Evolutionary conservation across 2,888 invertebrate genomes (phyloP).

Genomic region (Drosophila multiciliata): DNA sequence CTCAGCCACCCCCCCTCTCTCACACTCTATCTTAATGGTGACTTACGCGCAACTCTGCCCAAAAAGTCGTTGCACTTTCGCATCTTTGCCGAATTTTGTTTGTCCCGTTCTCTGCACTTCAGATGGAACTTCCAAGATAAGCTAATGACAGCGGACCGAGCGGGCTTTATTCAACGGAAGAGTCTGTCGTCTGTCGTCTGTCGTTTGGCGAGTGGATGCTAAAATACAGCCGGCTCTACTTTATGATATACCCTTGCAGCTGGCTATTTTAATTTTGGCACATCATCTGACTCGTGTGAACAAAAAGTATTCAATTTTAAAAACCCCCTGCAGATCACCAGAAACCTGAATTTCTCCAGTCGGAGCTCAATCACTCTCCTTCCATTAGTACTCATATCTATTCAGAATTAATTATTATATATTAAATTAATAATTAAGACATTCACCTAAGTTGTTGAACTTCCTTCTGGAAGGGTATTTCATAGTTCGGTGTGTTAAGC

Average conservation of each 20-base stretch:
- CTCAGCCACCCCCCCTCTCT: background rate
- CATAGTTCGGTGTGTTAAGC: background rate
- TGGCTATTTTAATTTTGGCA: background rate
- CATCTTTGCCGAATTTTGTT: conserved; percentile 49
- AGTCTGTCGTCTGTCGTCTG: background rate
- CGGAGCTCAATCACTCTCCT: background rate
- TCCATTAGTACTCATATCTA: too few relatives aligned
- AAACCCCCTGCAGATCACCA: background rate
- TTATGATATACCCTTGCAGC: background rate
- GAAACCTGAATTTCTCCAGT: too few relatives aligned
- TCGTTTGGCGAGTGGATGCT: conserved; percentile 66
- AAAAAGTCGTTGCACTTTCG: conserved; percentile 75
- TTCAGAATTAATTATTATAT: background rate
- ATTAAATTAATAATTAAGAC: too few relatives aligned
- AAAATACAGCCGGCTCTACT: conserved; percentile 37
- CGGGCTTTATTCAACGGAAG: conserved; percentile 69
- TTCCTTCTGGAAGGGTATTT: background rate
- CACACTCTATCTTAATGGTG: background rate
- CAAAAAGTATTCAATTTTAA: background rate
- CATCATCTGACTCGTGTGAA: background rate
- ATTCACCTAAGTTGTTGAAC: background rate
- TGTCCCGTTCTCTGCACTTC: conserved; percentile 40
- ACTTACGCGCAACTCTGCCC: conserved; percentile 24
- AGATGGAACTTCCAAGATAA: conserved; percentile 67
- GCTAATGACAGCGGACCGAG: conserved; percentile 60